A percentile compares a stretch with the other conserved stretches of the same genome.
These are phyloP conservation scores for Pandemis heparana DNA, from an alignment of 2,888 invertebrate genomes.

Conservation along the genomic window DNA sequence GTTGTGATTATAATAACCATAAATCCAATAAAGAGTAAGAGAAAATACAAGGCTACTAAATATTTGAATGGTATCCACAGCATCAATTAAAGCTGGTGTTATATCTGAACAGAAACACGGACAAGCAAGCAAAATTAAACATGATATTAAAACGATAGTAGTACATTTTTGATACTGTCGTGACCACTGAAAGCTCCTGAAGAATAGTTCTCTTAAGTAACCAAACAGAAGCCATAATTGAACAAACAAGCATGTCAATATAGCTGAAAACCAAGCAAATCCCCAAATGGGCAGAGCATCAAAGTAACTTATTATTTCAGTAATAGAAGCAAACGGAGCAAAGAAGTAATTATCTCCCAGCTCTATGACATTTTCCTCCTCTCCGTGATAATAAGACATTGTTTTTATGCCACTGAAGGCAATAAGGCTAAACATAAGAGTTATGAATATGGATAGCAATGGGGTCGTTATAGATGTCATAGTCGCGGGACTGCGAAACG, in stretches of 20 bases:
- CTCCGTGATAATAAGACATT: slow-evolving; percentile 76
- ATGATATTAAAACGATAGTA: slow-evolving; percentile 53
- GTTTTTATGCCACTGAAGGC: slow-evolving; percentile 70
- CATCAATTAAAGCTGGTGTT: slow-evolving; percentile 61
- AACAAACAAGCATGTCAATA: slow-evolving; percentile 63
- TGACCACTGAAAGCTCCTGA: slow-evolving; percentile 49
- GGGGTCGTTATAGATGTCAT: slow-evolving; percentile 70
- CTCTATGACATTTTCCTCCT: slow-evolving; percentile 72
- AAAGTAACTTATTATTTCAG: slow-evolving; percentile 73
- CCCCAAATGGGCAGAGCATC: slow-evolving; percentile 65
- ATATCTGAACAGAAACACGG: slow-evolving; percentile 75
- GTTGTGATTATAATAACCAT: slow-evolving; percentile 70
- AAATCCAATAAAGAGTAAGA: slow-evolving; percentile 73
- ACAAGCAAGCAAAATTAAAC: slow-evolving; percentile 58
- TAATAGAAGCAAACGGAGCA: slow-evolving; percentile 62
- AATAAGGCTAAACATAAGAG: slow-evolving; percentile 62
- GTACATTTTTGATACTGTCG: slow-evolving; percentile 54
- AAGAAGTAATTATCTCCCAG: slow-evolving; percentile 63
- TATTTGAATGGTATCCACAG: slow-evolving; percentile 66
- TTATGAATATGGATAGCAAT: slow-evolving; percentile 61
- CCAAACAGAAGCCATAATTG: slow-evolving; percentile 68
- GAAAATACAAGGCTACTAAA: slow-evolving; percentile 67
- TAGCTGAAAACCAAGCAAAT: slow-evolving; percentile 69
- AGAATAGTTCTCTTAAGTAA: slow-evolving; percentile 62
- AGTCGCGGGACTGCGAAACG: slow-evolving; percentile 75